These are phyloP conservation scores for Labia minor DNA, from an alignment of 2,888 invertebrate species.

Conservation along the genomic window DNA sequence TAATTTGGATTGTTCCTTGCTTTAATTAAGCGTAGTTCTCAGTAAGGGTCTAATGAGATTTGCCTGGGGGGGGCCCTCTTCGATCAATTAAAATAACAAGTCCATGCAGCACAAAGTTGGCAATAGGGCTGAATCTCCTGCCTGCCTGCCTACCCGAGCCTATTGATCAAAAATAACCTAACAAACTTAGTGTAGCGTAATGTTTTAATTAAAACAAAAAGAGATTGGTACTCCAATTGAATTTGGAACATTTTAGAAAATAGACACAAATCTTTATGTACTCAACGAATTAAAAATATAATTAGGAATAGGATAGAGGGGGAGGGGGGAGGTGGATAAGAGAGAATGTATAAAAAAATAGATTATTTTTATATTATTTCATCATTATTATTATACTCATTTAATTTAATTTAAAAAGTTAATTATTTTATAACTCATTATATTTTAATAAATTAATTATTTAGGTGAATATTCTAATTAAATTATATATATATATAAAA, in stretches of 20 bases:
- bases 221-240: not conserved
- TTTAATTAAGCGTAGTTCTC: constrained; percentile 1
- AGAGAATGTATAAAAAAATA: too few species aligned
- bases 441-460: too few species aligned
- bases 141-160: not conserved
- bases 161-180: constrained; percentile 2
- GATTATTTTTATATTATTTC: too few species aligned
- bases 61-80: not conserved
- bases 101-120: constrained; percentile 1
- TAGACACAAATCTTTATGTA: too few species aligned
- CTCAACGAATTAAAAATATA: too few species aligned
- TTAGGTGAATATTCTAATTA: too few species aligned
- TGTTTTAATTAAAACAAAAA: constrained; percentile 1
- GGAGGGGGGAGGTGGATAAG: too few species aligned
- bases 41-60: constrained; percentile 13
- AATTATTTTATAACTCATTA: too few species aligned
- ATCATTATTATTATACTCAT: too few species aligned
- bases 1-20: constrained; percentile 13
- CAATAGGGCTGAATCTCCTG: not conserved
- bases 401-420: too few species aligned
- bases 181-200: not conserved
- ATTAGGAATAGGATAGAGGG: too few species aligned
- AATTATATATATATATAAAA: too few species aligned
- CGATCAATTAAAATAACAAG: constrained; percentile 13
- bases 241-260: not conserved